Base-by-base conservation (phyloP, 2,113 vertebrate genomes). In the Cebidichthys violaceus region DNA sequence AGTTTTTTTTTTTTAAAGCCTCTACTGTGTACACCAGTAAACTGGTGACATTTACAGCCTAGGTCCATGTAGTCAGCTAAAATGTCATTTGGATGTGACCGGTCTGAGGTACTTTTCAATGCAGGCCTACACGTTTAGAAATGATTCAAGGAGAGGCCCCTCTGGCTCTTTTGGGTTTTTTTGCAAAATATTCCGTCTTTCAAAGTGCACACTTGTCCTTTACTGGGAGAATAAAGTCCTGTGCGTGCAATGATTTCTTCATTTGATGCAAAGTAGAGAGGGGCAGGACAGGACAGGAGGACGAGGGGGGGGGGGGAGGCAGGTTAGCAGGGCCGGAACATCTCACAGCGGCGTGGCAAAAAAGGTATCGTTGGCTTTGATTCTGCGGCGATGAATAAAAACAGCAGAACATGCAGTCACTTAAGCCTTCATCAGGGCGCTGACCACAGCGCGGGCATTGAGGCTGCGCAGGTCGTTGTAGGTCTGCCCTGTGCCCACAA, bases 391-490 rank as follows among this genome's bases (percentile, higher is more conserved):
- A 74, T 67, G 78, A 84, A 79, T 52, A 13, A 31, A 47, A 62
- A 75, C 43, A 75, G 86, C 41, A 15, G 87, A 57, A 62, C 77
- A 67, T 84, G 77, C 71, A 31, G 75, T 71, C 57, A 10, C 66
- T 96, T 89, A 99, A 92, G 98, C 97, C 94, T 99, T 99, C 98
- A 99, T 99, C 91, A 99, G 97, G 14, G 98, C 97, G 72, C 96
- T 93, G 79, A 99, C 98, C 85, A 99, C 98, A 0, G 98, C 98
- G 86, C 97, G 97, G 88, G 97, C 97, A 0, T 99, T 99, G 71
- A 99, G 97, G 94, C 97, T 99, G 85, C 98, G 97, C 87, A 99
- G 96, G 94, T 99, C 98, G 81, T 96, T 97, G 96, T 99, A 99
- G 39, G 98, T 99, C 89, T 99, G 98, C 87, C 98, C 98, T 0